phyloP scores from a whole-genome alignment of 2,888 invertebrate genomes.

The Drosophila ochracea region DNA sequence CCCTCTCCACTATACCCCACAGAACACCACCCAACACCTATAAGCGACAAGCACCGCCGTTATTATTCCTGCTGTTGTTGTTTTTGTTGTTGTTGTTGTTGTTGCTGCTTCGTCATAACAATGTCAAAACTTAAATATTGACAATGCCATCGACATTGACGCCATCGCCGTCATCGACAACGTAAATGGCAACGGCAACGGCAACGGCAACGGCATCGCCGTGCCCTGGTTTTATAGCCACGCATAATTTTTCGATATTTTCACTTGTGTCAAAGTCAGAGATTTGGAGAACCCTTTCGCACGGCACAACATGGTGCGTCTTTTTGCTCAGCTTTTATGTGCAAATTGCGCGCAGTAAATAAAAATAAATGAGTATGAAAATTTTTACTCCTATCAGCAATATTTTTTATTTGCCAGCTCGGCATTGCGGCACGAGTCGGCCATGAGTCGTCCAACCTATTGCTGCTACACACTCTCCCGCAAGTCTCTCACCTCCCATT shows the following conservation, averaged over 20 bases:
- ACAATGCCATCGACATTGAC: slow-evolving; percentile 70
- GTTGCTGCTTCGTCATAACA: slow-evolving; percentile 62
- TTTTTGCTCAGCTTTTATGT: slow-evolving; percentile 67
- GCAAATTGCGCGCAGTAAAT: slow-evolving; percentile 80
- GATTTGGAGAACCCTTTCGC: slow-evolving; percentile 70
- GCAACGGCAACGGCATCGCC: slow-evolving; percentile 43
- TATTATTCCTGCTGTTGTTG: slow-evolving; percentile 34
- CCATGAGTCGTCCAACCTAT: slow-evolving; percentile 37
- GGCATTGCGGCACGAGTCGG: slow-evolving; percentile 26
- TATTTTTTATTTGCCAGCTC: slow-evolving; percentile 72
- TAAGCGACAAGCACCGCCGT: slow-evolving; percentile 44
- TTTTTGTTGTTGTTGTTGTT: slow-evolving; percentile 23
- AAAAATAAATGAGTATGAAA: slow-evolving; percentile 81
- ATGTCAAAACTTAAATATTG: slow-evolving; percentile 80
- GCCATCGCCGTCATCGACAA: slow-evolving; percentile 30
- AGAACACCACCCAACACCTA: slow-evolving; percentile 24
- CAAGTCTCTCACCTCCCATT: not conserved
- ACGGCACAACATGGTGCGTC: slow-evolving; percentile 45
- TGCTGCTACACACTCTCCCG: slow-evolving; percentile 25
- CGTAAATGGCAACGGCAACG: slow-evolving; percentile 29
- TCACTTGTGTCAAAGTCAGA: slow-evolving; percentile 67
- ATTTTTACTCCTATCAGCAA: slow-evolving; percentile 80
- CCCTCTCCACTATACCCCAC: not conserved
- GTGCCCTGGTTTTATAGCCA: slow-evolving; percentile 68
- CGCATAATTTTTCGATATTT: slow-evolving; percentile 78